These are phyloP conservation scores for Ellobium chinense DNA, from an alignment of 2,888 invertebrate species.

Conservation along the genomic window DNA sequence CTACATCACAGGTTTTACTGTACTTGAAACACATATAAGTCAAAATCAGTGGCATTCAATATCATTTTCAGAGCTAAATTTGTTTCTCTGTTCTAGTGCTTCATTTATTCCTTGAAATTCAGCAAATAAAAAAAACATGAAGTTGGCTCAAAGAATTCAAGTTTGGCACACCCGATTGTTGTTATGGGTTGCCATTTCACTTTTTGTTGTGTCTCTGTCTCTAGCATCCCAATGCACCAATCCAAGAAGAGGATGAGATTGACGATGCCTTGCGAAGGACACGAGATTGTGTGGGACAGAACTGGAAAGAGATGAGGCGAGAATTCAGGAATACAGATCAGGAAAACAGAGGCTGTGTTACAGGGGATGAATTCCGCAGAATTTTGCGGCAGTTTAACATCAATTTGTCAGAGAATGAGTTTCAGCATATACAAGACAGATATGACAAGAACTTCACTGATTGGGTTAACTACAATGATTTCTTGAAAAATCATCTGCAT, in stretches of 20 bases:
- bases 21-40: no score
- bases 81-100: no score
- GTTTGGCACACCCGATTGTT: no score
- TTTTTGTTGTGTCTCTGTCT: not conserved
- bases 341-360: constrained; percentile 61
- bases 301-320: constrained; percentile 77
- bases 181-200: no score
- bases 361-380: constrained; percentile 67
- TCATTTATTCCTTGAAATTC: no score
- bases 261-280: constrained; percentile 65
- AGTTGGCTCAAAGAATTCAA: no score
- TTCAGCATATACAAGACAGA: constrained; percentile 69
- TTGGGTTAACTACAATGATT: constrained; percentile 73
- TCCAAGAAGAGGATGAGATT: constrained; percentile 32
- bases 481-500: constrained; percentile 59
- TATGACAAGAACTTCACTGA: constrained; percentile 72
- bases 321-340: constrained; percentile 67
- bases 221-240: constrained; percentile 20
- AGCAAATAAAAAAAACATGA: no score
- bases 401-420: constrained; percentile 75
- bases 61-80: no score
- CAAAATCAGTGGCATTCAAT: no score
- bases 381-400: constrained; percentile 71
- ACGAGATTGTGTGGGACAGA: constrained; percentile 63
- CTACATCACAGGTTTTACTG: no score